These are phyloP conservation scores for Myotis yumanensis DNA, from an alignment of 2,113 vertebrate species.

Conservation along the genomic window DNA sequence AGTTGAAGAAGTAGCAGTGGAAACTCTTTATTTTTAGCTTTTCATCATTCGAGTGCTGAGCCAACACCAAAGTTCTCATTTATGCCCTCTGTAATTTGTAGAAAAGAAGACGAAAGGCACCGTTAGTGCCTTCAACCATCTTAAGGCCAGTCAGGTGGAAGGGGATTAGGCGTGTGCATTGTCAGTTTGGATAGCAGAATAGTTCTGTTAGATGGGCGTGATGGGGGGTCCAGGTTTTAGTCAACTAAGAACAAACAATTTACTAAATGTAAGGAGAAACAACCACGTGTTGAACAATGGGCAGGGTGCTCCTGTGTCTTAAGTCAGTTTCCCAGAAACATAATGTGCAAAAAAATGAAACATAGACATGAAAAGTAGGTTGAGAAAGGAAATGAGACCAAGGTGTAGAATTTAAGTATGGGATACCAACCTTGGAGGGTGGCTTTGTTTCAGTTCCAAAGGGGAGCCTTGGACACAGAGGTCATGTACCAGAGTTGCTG, in stretches of 20 bases:
- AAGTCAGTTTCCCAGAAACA: not conserved
- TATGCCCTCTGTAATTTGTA: not conserved
- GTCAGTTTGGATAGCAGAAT: not conserved
- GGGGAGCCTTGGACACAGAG: not conserved
- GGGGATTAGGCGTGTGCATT: not conserved
- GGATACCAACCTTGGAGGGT: not conserved
- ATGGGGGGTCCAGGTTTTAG: not conserved
- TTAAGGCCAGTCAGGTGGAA: not conserved
- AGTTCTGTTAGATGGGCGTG: not conserved
- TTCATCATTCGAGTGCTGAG: not conserved
- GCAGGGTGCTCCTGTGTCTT: not conserved
- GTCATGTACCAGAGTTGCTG: not conserved
- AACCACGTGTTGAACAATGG: not conserved
- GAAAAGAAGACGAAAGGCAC: not conserved
- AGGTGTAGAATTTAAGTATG: no score
- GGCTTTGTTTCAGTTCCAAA: not conserved
- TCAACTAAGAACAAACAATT: not conserved
- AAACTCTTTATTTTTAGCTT: not conserved
- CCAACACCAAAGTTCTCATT: not conserved
- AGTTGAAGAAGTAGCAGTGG: not conserved
- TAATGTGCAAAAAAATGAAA: not conserved
- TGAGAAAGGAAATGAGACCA: not conserved
- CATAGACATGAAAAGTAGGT: not conserved
- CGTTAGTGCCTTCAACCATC: not conserved
- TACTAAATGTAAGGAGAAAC: not conserved